phyloP scores from a whole-genome alignment of 2,797 vertebrate species.

The Eurystomus glaucurus region DNA sequence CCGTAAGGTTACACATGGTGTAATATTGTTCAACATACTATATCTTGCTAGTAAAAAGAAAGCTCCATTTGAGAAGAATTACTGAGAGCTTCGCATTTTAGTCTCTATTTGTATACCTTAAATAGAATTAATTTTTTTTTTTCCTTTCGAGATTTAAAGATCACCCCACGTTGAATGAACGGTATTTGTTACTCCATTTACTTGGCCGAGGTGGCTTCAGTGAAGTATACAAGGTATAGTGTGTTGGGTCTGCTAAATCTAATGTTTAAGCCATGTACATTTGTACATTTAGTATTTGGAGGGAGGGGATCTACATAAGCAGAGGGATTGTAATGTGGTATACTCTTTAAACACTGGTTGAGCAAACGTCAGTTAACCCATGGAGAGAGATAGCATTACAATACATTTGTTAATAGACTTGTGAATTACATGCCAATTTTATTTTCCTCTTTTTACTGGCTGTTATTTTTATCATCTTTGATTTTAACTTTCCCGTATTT shows the following conservation, averaged over 20 bases:
- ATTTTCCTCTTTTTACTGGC: background rate
- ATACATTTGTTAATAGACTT: background rate
- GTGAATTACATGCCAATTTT: background rate
- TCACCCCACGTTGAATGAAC: slow-evolving; percentile 97
- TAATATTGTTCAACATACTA: background rate
- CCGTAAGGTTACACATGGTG: background rate
- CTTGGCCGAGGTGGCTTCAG: slow-evolving; percentile 98
- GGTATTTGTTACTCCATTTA: slow-evolving; percentile 96
- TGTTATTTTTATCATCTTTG: slow-evolving; percentile 16
- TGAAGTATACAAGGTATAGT: slow-evolving; percentile 97
- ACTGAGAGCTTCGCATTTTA: background rate
- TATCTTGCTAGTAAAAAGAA: background rate
- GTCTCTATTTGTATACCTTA: background rate
- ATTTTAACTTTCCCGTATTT: slow-evolving; percentile 13
- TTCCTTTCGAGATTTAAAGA: slow-evolving; percentile 93
- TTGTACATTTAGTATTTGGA: background rate
- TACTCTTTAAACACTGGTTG: background rate
- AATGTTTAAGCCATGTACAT: background rate
- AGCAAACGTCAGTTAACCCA: accelerated
- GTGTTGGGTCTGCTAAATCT: slow-evolving; percentile 29
- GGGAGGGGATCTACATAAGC: background rate
- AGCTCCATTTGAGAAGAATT: background rate
- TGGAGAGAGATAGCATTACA: background rate
- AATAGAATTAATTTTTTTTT: background rate
- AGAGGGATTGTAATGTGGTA: background rate